Evolutionary conservation across 2,113 vertebrate species (phyloP).

Genomic region (Fulmarus glacialis): DNA sequence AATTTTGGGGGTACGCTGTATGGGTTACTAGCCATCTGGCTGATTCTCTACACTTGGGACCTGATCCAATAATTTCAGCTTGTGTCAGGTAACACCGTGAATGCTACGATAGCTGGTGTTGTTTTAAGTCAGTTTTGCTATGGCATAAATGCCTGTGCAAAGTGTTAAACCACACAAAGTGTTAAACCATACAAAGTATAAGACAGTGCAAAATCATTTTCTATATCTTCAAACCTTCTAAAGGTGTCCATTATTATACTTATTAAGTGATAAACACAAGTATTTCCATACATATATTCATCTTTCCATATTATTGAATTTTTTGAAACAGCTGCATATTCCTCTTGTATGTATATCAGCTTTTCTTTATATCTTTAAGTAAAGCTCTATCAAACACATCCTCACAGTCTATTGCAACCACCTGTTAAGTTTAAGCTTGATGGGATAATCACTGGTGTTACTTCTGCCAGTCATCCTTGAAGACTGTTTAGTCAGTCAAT

Average conservation of each 20-base stretch:
- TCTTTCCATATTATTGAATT: neutral
- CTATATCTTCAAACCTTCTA: neutral
- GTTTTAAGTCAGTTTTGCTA: neutral
- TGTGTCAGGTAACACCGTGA: neutral
- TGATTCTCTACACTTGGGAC: neutral
- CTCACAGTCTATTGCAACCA: neutral
- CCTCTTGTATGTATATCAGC: accelerated
- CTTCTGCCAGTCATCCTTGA: neutral
- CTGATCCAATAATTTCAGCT: neutral
- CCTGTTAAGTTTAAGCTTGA: neutral
- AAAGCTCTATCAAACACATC: neutral
- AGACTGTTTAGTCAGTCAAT: neutral
- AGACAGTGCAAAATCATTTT: neutral
- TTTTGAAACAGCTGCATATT: neutral
- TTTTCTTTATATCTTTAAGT: neutral
- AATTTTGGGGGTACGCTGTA: neutral
- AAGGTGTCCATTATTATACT: neutral
- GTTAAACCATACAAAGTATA: neutral
- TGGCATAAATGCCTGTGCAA: neutral
- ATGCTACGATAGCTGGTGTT: neutral
- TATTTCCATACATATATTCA: neutral
- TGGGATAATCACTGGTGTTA: neutral
- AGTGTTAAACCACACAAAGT: neutral
- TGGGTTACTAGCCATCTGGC: neutral
- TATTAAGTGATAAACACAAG: neutral